Base-by-base conservation (phyloP, 2,113 vertebrate genomes). In the Micromys minutus region DNA sequence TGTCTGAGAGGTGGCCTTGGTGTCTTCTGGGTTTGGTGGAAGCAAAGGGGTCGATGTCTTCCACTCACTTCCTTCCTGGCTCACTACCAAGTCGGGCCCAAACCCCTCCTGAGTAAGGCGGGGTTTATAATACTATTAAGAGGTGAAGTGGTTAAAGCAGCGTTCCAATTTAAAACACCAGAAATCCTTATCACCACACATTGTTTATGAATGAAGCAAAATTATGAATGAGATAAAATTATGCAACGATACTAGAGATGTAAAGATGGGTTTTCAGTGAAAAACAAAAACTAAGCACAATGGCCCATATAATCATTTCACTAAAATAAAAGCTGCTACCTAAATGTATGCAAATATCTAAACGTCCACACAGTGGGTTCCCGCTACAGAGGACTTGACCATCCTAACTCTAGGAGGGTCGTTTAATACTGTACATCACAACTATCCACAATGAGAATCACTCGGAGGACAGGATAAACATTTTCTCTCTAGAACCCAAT, bases 321-420 rank as follows among this genome's bases (percentile, higher is more conserved):
- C 6, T 72, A 75, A 89, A 93, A 74, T 88, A 47, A 94, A 91
- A 90, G 50, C n/a, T 85, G 76, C 74, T 34, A 55, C 1, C n/a
- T n/a, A 74, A n/a, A 75, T 74, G 39, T 5, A 76, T 57, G 5
- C 39, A 13, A 24, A 59, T 50, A 47, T 39, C 0, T 34, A 57
- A 17, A 75, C 9, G 79, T 19, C 22, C 34, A 77, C 16, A 72
- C 1, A n/a, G 22, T 4, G n/a, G 29, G 29, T 65, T 7, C 0
- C 84, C 80, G 13, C 50, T 80, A 22, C 6, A 24, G 81, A 69
- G 39, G 7, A 3, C 45, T 39, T 47, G 39, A 10, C 31, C 61
- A 11, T 50, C 61, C 24, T 52, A 50, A 45, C 55, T 85, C 39
- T 59, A 57, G 55, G 71, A 65, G 29, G 34, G 13, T 47, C 39